Conservation (phyloP, 2,113 vertebrate genomes). For the Vulpes lagopus region DNA sequence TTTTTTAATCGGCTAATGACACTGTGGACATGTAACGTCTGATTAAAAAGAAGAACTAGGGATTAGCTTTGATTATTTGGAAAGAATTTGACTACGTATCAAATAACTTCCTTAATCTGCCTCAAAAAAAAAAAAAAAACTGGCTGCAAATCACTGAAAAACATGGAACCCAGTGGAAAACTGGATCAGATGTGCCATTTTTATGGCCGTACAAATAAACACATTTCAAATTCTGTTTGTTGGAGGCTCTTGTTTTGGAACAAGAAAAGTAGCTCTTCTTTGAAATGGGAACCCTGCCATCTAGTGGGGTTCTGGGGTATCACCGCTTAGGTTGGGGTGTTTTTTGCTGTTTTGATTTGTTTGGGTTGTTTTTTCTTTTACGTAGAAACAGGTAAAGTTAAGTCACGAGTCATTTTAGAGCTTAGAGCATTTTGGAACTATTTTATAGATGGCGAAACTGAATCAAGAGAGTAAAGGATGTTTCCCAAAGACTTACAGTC, state of each 20-base stretch:
- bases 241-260: slow-evolving; percentile 34
- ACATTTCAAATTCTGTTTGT: slow-evolving; percentile 70
- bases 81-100: slow-evolving; percentile 50
- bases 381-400: not conserved
- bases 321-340: not conserved
- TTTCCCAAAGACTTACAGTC: not conserved
- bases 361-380: not conserved
- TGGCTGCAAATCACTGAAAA: slow-evolving; percentile 21
- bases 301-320: slow-evolving; percentile 75
- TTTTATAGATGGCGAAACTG: not conserved
- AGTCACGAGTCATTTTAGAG: not conserved
- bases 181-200: slow-evolving; percentile 59
- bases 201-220: slow-evolving; percentile 69
- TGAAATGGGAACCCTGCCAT: slow-evolving; percentile 88
- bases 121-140: not conserved
- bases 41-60: slow-evolving; percentile 59
- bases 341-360: not conserved
- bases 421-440: not conserved
- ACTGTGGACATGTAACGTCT: not conserved
- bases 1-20: slow-evolving; percentile 27
- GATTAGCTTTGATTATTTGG: slow-evolving; percentile 55
- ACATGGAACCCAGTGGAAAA: slow-evolving; percentile 69
- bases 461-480: not conserved
- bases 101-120: slow-evolving; percentile 56
- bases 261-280: not conserved